Evolutionary conservation across 2,797 vertebrate species (phyloP).

Genomic region (Danio choprae): DNA sequence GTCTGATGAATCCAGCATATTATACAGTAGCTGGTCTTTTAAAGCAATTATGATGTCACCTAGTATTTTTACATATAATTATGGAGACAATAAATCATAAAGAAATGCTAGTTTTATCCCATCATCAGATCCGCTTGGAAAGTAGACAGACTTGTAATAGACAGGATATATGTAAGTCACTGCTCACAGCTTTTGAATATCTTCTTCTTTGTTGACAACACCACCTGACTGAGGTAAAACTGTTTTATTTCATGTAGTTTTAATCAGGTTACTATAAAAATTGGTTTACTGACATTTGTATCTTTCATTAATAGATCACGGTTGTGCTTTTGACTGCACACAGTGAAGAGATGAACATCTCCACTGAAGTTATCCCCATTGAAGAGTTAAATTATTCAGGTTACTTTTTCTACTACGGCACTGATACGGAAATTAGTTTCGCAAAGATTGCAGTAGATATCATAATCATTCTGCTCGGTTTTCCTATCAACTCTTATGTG

Average conservation of each 20-base stretch:
- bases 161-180: too few species aligned
- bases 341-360: conserved; percentile 9
- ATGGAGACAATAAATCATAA: too few species aligned
- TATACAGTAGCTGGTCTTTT: too few species aligned
- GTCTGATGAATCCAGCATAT: too few species aligned
- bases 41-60: not conserved
- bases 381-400: not conserved
- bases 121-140: not conserved
- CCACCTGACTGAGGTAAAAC: not conserved
- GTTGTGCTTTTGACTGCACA: not conserved
- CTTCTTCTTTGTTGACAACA: not conserved
- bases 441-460: not conserved
- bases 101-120: not conserved
- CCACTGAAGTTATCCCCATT: not conserved
- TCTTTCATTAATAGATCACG: not conserved
- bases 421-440: not conserved
- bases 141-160: too few species aligned
- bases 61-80: not conserved
- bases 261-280: not conserved
- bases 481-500: not conserved
- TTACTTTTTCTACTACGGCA: not conserved
- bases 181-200: not conserved
- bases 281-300: not conserved
- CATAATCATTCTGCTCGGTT: not conserved
- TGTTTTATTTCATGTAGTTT: not conserved